Percentiles rank a stretch among this genome's conserved stretches.
phyloP scores from a whole-genome alignment of 2,888 invertebrate genomes.

The Osmoderma eremita region DNA sequence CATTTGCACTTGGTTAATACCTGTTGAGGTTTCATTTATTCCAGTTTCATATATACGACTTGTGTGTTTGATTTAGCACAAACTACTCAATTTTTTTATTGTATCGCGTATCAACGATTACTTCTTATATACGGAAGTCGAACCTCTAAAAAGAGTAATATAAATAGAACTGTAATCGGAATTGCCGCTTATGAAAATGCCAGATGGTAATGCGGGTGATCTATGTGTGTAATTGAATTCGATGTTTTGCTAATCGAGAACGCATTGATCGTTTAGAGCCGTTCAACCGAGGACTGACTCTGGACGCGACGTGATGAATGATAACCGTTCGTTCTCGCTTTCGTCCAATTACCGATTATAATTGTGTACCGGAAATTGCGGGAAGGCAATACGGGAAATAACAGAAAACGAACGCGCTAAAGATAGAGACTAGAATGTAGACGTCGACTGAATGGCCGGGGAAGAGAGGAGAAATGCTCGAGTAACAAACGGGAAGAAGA shows the following conservation, averaged over 20 bases:
- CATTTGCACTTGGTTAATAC: no score
- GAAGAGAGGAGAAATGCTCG: neutral
- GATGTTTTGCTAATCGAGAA: neutral
- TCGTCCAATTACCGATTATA: conserved; percentile 35
- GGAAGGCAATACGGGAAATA: conserved; percentile 8
- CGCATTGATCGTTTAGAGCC: no score
- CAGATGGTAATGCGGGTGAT: no score
- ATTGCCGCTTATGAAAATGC: no score
- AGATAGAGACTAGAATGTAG: conserved; percentile 18
- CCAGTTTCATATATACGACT: no score
- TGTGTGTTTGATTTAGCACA: no score
- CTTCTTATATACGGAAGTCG: no score
- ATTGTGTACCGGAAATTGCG: conserved; percentile 36
- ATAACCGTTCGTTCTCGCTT: conserved; percentile 39
- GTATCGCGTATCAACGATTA: no score
- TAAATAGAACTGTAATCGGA: no score
- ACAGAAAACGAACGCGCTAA: conserved; percentile 6
- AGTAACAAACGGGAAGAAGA: neutral
- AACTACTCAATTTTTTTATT: no score
- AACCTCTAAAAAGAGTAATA: no score
- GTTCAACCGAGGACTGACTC: neutral
- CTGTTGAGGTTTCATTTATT: no score
- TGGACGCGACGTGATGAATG: conserved; percentile 29
- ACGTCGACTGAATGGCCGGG: conserved; percentile 1
- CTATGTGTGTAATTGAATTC: conserved; percentile 3